Percentiles rank a stretch among this genome's conserved stretches.
phyloP scores from a whole-genome alignment of 53 echinoderm and acorn worm species.

The Paelopatides confundens region DNA sequence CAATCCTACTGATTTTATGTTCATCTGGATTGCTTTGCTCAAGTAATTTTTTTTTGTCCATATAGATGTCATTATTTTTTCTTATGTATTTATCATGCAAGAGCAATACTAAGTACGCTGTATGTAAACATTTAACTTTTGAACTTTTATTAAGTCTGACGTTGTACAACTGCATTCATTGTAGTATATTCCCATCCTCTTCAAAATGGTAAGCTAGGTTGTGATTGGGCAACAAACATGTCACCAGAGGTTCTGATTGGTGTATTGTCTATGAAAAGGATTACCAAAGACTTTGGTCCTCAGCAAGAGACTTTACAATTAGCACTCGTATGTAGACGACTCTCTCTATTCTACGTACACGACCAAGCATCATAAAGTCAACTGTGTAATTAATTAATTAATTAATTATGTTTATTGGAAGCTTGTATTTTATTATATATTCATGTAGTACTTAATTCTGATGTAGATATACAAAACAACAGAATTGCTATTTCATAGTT shows the following conservation, averaged over 20 bases:
- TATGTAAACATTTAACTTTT: not conserved
- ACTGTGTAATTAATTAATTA: not conserved
- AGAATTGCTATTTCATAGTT: not conserved
- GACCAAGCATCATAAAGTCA: not conserved
- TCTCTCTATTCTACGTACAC: too few relatives aligned
- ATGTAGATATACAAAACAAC: slow-evolving; percentile 31
- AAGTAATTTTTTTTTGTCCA: not conserved
- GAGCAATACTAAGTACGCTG: slow-evolving; percentile 13
- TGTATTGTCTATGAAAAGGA: too few relatives aligned
- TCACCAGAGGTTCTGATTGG: too few relatives aligned
- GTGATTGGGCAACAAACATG: too few relatives aligned
- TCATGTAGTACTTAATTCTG: slow-evolving; percentile 45
- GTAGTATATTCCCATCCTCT: too few relatives aligned
- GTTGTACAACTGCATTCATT: not conserved
- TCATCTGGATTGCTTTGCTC: slow-evolving; percentile 5
- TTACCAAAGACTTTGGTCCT: too few relatives aligned
- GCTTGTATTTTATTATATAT: slow-evolving; percentile 24
- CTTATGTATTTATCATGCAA: not conserved
- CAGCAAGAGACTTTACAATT: too few relatives aligned
- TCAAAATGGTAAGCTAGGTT: too few relatives aligned
- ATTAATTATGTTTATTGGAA: not conserved
- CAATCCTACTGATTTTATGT: too few relatives aligned
- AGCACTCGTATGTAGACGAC: too few relatives aligned
- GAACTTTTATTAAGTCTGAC: too few relatives aligned
- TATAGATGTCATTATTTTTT: not conserved